These are phyloP conservation scores for Drosophila yooni DNA, from an alignment of 2,888 invertebrate species.

Conservation along the genomic window DNA sequence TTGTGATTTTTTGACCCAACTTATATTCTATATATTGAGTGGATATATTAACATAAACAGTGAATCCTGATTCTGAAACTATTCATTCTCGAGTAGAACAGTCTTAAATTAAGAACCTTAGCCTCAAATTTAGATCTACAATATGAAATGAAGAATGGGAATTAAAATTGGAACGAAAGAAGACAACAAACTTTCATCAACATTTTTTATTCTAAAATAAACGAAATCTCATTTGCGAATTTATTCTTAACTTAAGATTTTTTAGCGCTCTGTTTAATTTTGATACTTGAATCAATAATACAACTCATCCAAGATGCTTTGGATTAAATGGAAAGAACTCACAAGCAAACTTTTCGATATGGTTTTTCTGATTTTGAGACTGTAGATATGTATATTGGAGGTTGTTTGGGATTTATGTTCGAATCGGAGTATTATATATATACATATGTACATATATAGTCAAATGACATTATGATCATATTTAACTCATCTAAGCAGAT, in stretches of 20 bases:
- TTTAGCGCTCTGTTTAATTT: background rate
- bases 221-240: background rate
- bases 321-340: background rate
- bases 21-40: background rate
- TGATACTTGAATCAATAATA: background rate
- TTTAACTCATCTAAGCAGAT: background rate
- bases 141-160: background rate
- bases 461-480: background rate
- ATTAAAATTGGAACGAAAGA: background rate
- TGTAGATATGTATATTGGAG: background rate
- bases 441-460: too few relatives aligned
- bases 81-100: background rate
- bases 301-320: background rate
- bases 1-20: fast-evolving
- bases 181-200: background rate
- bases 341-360: background rate
- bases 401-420: background rate
- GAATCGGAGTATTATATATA: background rate
- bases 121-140: background rate
- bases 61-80: background rate
- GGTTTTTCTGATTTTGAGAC: background rate
- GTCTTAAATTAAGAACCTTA: background rate
- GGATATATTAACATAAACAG: too few relatives aligned
- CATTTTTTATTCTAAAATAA: background rate
- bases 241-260: background rate